phyloP scores from a whole-genome alignment of 2,888 invertebrate genomes.

The Pilophorus perplexus region DNA sequence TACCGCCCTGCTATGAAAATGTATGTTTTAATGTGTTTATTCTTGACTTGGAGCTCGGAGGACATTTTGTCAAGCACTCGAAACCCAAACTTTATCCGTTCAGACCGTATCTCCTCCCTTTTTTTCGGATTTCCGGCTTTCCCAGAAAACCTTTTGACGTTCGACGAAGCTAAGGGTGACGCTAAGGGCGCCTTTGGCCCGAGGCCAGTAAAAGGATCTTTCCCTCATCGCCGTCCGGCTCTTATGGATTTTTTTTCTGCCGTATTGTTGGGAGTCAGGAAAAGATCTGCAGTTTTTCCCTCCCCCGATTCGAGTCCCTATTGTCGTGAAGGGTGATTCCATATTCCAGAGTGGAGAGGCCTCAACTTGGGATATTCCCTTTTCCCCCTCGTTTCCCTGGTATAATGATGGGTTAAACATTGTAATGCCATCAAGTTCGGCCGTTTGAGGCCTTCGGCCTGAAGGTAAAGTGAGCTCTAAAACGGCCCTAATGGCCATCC shows the following conservation, averaged over 20 bases:
- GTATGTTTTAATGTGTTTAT: too few species aligned
- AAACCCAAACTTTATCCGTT: too few species aligned
- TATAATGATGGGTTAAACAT: not conserved
- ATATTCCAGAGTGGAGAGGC: too few species aligned
- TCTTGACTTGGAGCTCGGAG: too few species aligned
- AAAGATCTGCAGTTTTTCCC: not conserved
- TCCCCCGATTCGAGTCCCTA: not conserved
- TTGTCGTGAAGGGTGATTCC: too few species aligned
- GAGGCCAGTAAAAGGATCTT: not conserved
- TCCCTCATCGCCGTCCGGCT: not conserved
- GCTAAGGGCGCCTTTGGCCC: conserved; percentile 3
- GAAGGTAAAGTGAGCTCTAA: too few species aligned
- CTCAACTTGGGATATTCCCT: not conserved
- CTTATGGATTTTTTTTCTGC: not conserved
- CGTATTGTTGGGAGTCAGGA: not conserved
- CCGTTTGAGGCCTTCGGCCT: not conserved
- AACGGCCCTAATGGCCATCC: too few species aligned
- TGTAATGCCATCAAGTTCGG: conserved; percentile 6
- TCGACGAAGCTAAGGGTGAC: too few species aligned
- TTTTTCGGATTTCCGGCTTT: conserved; percentile 16
- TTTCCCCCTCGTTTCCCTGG: not conserved
- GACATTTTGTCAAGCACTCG: too few species aligned
- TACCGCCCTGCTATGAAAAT: too few species aligned
- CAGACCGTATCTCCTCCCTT: too few species aligned
- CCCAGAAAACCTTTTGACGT: not conserved